Percentiles rank a stretch among this genome's conserved stretches.
These are phyloP conservation scores for Mionectes macconnelli DNA, from an alignment of 2,113 vertebrate genomes.

Conservation along the genomic window DNA sequence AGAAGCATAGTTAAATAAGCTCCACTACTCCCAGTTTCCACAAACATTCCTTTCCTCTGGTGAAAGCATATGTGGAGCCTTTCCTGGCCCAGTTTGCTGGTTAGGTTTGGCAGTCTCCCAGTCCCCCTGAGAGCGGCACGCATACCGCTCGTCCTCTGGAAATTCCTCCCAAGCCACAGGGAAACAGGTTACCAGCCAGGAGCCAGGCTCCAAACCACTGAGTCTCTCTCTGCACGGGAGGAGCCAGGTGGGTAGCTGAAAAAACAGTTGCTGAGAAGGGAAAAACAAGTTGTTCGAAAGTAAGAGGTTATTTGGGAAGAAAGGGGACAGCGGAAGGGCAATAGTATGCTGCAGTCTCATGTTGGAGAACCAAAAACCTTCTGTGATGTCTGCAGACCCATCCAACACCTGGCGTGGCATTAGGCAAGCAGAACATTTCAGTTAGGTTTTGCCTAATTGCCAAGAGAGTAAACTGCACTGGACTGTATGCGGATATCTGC, in stretches of 20 bases:
- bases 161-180: slow-evolving; percentile 48
- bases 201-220: neutral
- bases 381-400: neutral
- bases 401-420: neutral
- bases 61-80: neutral
- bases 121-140: neutral
- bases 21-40: slow-evolving; percentile 12
- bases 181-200: slow-evolving; percentile 19
- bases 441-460: neutral
- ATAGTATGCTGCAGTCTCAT: neutral
- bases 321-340: neutral
- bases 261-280: neutral
- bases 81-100: slow-evolving; percentile 11
- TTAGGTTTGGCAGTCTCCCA: neutral
- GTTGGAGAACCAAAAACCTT: neutral
- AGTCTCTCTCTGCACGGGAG: neutral
- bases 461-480: neutral
- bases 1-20: neutral
- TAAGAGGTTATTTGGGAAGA: neutral
- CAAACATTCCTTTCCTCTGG: slow-evolving; percentile 42
- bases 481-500: neutral
- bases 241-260: slow-evolving; percentile 7
- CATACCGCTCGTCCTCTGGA: neutral
- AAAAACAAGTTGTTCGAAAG: neutral
- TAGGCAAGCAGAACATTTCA: neutral